Evolutionary conservation across 2,888 invertebrate genomes (phyloP), one percentile per base, ranked within the genome.

Genomic region (Idaea dimidiata): DNA sequence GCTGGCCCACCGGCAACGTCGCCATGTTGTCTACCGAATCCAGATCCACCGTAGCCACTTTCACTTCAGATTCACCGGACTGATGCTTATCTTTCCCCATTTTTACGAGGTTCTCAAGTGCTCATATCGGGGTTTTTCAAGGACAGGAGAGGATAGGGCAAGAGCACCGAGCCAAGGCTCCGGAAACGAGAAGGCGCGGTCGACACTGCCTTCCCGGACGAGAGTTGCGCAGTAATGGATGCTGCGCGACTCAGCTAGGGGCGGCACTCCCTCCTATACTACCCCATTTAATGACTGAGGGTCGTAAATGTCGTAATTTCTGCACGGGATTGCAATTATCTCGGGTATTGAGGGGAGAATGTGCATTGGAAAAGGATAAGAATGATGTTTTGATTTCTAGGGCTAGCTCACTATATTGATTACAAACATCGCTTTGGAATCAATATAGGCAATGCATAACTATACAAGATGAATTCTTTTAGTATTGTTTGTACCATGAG

Each of bases 11-110:
- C 75, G 97, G 97, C 87, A 97, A 94, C 57, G 97, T 97, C 87
- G 97, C 97, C 95, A 97, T 97, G 84, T 97, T 97, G 94, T 97
- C 97, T 76, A 96, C 95, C 72, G 96, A 94, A 91, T 97, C 97
- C 80, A 97, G 94, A 89, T 97, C 97, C 78, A 97, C 97, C 66
- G 97, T 97, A 76, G 97, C 96, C 88, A 97, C 97, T 94, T 97
- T 97, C 89, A 97, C 96, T 93, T 97, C 97, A 84, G 95, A 95
- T 86, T 94, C 95, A 75, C 83, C 81, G 24, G 89, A 86, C 81
- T 84, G 90, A 66, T 91, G 91, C 83, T 91, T 92, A 62, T 93
- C 93, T 75, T 92, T 93, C 79, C 91, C 92, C 93, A 93, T 72
- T 53, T 61, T 66, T 62, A 58, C 68, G 70, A 67, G 69, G 65